Percentiles rank a stretch among this genome's conserved stretches.
Conservation (phyloP, 64 coral and sea anemone species). For the Dendrophyllia cribrosa region DNA sequence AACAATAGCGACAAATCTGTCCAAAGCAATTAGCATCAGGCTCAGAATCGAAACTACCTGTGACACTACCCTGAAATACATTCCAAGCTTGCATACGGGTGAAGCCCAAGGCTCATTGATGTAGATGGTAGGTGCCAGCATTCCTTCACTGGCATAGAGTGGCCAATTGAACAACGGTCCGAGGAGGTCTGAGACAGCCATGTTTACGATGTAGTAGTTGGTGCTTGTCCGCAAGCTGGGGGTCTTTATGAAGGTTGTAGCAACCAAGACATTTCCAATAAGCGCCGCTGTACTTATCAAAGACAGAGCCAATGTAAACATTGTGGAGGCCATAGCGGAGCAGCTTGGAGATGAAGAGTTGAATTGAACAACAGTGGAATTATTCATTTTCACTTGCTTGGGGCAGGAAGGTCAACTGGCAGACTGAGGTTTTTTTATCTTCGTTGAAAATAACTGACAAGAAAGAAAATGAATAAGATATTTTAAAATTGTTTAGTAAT, state of each 20-base stretch:
- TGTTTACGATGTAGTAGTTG: slow-evolving; percentile 18
- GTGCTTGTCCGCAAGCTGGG: slow-evolving; percentile 3
- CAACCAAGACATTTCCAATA: not conserved
- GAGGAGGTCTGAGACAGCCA: not conserved
- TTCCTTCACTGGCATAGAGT: not conserved
- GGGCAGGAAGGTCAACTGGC: too few species aligned
- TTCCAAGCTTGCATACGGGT: not conserved
- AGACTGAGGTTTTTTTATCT: too few species aligned
- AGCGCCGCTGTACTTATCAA: not conserved
- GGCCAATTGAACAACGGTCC: not conserved
- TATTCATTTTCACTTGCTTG: not conserved
- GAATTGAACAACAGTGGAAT: not conserved
- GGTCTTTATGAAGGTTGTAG: not conserved
- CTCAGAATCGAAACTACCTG: not conserved
- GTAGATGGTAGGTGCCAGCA: not conserved
- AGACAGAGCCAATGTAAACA: not conserved
- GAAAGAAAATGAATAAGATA: too few species aligned
- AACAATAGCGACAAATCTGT: slow-evolving; percentile 11
- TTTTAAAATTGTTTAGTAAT: too few species aligned
- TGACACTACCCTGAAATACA: not conserved
- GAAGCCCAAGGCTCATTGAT: not conserved
- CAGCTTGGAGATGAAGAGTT: not conserved
- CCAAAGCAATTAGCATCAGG: not conserved
- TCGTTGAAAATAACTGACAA: too few species aligned
- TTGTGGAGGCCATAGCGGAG: not conserved